These are phyloP conservation scores for Octodon degus DNA, from an alignment of 2,113 vertebrate genomes.

Conservation along the genomic window DNA sequence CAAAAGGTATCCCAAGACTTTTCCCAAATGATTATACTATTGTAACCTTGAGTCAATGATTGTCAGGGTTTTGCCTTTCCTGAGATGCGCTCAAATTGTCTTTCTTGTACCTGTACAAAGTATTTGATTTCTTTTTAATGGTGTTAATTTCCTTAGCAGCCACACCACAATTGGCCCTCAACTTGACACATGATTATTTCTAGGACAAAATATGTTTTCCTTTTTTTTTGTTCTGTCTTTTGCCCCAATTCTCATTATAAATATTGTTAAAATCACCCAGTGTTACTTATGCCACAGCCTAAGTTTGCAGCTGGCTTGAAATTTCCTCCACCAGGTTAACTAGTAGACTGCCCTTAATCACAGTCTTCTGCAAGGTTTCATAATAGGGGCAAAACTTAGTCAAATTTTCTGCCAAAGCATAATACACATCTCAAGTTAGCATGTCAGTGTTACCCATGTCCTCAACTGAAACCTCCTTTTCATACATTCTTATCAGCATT, in stretches of 20 bases:
- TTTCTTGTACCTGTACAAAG: not conserved
- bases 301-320: not conserved
- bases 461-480: not conserved
- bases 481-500: not conserved
- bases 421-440: not conserved
- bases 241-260: not conserved
- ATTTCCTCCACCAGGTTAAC: not conserved
- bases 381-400: not conserved
- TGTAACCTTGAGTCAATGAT: not conserved
- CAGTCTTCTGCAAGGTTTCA: not conserved
- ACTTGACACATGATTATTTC: not conserved
- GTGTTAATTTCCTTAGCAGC: not conserved
- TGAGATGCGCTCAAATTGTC: not conserved
- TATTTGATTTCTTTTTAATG: not conserved
- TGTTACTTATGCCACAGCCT: not conserved
- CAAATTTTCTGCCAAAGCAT: not conserved
- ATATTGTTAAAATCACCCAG: not conserved
- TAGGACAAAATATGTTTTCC: not conserved
- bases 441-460: not conserved
- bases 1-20: not conserved
- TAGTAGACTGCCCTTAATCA: not conserved
- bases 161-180: not conserved
- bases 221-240: not conserved
- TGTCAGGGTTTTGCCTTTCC: not conserved
- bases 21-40: not conserved